A percentile compares a stretch with the other conserved stretches of the same genome.
These are phyloP conservation scores for Leptinotarsa lineolata DNA, from an alignment of 1,140 invertebrate genomes.

Conservation along the genomic window DNA sequence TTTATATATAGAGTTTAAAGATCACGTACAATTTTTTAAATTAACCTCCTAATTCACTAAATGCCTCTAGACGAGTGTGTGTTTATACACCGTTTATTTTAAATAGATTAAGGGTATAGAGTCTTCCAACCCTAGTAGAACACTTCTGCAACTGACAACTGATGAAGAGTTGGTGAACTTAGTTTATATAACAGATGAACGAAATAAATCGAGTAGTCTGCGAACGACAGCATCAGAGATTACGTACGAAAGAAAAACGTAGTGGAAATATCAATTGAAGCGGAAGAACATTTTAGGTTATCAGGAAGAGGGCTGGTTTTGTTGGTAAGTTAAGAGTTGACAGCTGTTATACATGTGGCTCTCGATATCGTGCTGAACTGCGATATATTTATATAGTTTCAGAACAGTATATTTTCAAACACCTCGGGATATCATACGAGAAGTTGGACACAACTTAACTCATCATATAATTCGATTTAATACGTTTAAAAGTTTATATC, in stretches of 20 bases:
- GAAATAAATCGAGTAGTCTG: conserved; percentile 23
- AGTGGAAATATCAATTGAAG: conserved; percentile 38
- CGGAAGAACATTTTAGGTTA: conserved; percentile 48
- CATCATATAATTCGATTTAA: too few species aligned
- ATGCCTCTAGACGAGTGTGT: background rate
- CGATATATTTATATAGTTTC: conserved; percentile 51
- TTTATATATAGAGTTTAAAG: too few species aligned
- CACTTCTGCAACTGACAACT: background rate
- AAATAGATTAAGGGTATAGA: background rate
- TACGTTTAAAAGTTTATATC: too few species aligned
- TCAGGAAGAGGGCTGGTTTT: conserved; percentile 49
- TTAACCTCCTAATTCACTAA: background rate
- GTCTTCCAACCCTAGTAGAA: background rate
- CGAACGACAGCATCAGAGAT: conserved; percentile 24
- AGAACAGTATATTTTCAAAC: conserved; percentile 32
- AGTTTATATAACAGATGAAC: background rate
- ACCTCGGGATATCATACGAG: conserved; percentile 5
- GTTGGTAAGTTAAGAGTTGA: conserved; percentile 44
- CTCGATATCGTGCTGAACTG: conserved; percentile 43
- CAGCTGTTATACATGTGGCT: conserved; percentile 52
- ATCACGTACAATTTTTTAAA: background rate
- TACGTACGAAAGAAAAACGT: conserved; percentile 29
- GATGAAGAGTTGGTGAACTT: conserved; percentile 8
- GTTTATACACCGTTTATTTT: conserved; percentile 3
- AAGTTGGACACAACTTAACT: too few species aligned